These are phyloP conservation scores for Tokudaia tokunoshimensis DNA, from an alignment of 2,797 vertebrate genomes.

Conservation along the genomic window DNA sequence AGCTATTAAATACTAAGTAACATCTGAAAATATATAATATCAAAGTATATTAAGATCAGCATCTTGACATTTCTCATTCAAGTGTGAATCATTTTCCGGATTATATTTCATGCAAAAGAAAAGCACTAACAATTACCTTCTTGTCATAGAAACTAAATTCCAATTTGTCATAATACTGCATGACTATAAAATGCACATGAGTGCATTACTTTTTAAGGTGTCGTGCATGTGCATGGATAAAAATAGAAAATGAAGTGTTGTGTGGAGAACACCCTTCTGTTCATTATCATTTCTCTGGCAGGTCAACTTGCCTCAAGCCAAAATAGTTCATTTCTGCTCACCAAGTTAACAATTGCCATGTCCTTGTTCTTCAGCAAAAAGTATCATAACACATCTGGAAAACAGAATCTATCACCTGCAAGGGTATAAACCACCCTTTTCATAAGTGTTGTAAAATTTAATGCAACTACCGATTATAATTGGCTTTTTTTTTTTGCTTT, in stretches of 20 bases:
- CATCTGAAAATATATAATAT: constrained; percentile 5
- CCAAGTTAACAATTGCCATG: constrained; percentile 66
- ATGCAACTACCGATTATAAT: constrained; percentile 58
- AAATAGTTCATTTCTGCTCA: constrained; percentile 69
- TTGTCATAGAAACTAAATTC: constrained; percentile 8
- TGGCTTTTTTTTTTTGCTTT: not conserved
- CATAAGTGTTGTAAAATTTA: constrained; percentile 71
- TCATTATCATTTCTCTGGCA: constrained; percentile 25
- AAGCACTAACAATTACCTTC: constrained; percentile 10
- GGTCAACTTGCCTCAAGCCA: constrained; percentile 50
- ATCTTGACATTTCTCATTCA: constrained; percentile 30
- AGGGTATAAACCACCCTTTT: constrained; percentile 54
- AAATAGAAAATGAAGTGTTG: constrained; percentile 43
- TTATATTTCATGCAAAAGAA: constrained; percentile 5
- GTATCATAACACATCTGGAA: constrained; percentile 10
- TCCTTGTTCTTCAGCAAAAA: constrained; percentile 44
- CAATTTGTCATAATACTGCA: not conserved
- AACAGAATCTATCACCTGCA: constrained; percentile 52
- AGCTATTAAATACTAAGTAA: constrained; percentile 14
- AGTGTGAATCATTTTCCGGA: not conserved
- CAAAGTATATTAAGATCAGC: constrained; percentile 29
- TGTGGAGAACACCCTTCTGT: constrained; percentile 30
- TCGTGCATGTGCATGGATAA: not conserved
- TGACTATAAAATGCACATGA: constrained; percentile 19
- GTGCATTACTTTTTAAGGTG: not conserved